Evolutionary conservation across 35 echinoderm and acorn worm genomes (phyloP).

Genomic region (Hemicentrotus pulcherrimus): DNA sequence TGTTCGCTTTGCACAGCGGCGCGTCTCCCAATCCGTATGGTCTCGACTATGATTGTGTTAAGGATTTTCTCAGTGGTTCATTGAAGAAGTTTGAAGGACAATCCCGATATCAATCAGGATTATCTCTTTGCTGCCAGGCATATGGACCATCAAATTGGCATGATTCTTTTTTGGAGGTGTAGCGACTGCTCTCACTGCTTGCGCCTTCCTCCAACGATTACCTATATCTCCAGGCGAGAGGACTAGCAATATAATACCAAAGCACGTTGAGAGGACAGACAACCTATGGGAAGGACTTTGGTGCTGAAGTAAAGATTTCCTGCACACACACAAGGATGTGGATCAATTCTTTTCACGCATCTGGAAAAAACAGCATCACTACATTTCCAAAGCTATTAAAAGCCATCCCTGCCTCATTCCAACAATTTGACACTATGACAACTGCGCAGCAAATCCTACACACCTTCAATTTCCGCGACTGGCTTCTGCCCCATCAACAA

Average conservation of each 20-base stretch:
- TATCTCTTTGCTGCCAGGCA: slow-evolving; percentile 1
- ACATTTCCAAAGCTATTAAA: slow-evolving; percentile 36
- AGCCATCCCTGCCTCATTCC: background rate
- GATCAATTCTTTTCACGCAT: slow-evolving; percentile 59
- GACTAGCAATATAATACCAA: slow-evolving; percentile 23
- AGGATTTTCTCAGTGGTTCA: too few relatives aligned
- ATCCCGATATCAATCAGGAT: slow-evolving; percentile 1
- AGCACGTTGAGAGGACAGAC: background rate
- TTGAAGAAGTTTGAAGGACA: background rate
- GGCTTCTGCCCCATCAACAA: slow-evolving; percentile 26
- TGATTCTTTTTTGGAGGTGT: background rate
- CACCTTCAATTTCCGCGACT: slow-evolving; percentile 1
- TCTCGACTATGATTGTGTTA: too few relatives aligned
- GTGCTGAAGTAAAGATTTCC: slow-evolving; percentile 22
- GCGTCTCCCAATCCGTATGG: too few relatives aligned
- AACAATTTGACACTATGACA: background rate
- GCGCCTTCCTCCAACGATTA: background rate
- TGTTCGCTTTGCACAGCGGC: too few relatives aligned
- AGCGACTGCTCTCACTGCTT: background rate
- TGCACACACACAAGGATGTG: slow-evolving; percentile 57
- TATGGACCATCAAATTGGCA: slow-evolving; percentile 30
- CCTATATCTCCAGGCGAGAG: background rate
- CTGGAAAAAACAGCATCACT: background rate
- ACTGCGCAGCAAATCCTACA: slow-evolving; percentile 28
- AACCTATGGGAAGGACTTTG: slow-evolving; percentile 37